Conservation (phyloP, 2,113 vertebrate species). For the Triplophysa siluroides region DNA sequence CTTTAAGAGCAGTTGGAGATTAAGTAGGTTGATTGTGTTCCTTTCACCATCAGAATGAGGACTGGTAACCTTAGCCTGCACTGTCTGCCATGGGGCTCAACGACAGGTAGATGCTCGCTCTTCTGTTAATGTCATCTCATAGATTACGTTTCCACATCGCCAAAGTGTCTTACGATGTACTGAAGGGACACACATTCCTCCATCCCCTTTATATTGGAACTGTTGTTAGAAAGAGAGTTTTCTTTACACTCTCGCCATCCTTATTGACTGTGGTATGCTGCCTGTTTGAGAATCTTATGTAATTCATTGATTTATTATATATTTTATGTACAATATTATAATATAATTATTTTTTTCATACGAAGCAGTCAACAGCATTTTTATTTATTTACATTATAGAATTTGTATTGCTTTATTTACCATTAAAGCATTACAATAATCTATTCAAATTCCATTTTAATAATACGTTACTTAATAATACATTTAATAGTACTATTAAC, state of each 20-base stretch:
- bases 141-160: conserved; percentile 88
- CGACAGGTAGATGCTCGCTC: conserved; percentile 75
- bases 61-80: conserved; percentile 84
- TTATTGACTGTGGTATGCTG: neutral
- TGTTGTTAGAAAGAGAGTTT: conserved; percentile 20
- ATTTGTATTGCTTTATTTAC: no score
- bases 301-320: neutral
- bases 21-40: conserved; percentile 81
- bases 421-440: no score
- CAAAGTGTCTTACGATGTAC: conserved; percentile 76
- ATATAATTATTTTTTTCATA: neutral
- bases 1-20: conserved; percentile 80
- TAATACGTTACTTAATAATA: no score
- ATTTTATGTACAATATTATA: neutral
- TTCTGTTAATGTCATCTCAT: conserved; percentile 87
- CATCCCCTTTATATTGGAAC: conserved; percentile 24
- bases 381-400: no score
- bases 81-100: conserved; percentile 80
- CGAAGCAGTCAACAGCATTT: no score
- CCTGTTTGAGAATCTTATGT: neutral
- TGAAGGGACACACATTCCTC: conserved; percentile 60
- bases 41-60: conserved; percentile 82
- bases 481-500: no score
- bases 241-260: neutral
- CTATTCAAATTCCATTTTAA: no score